A percentile compares a stretch with the other conserved stretches of the same genome.
These are phyloP conservation scores for Donacobius atricapilla DNA, from an alignment of 2,113 vertebrate species.

Conservation along the genomic window DNA sequence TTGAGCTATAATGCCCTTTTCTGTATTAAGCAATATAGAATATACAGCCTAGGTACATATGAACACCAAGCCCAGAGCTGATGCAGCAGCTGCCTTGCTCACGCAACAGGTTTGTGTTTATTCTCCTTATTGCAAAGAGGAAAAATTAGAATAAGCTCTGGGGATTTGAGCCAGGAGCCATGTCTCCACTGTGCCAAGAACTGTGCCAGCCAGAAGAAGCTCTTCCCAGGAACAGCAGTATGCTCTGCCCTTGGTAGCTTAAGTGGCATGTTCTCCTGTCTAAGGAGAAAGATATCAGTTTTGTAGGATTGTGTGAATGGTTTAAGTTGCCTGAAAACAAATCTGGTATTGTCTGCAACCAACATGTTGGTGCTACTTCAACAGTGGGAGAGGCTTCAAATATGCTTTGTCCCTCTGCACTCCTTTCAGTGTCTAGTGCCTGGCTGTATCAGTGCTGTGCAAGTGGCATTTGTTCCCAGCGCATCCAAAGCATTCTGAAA, in stretches of 20 bases:
- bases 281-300: background rate
- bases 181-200: background rate
- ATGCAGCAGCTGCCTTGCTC: background rate
- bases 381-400: background rate
- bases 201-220: background rate
- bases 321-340: background rate
- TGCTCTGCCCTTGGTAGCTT: background rate
- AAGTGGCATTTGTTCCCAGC: background rate
- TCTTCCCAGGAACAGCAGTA: background rate
- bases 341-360: background rate
- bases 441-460: background rate
- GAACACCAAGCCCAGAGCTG: background rate
- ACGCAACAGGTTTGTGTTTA: background rate
- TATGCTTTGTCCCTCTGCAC: background rate
- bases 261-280: background rate
- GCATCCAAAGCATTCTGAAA: background rate
- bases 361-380: background rate
- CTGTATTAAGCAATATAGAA: conserved; percentile 18
- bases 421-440: background rate
- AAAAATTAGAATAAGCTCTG: background rate
- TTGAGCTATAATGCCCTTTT: conserved; percentile 32
- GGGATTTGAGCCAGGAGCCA: background rate
- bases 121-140: background rate
- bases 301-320: background rate
- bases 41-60: background rate